A percentile compares a stretch with the other conserved stretches of the same genome.
These are phyloP conservation scores for Phortica okadai DNA, from an alignment of 2,888 invertebrate species.

Conservation along the genomic window DNA sequence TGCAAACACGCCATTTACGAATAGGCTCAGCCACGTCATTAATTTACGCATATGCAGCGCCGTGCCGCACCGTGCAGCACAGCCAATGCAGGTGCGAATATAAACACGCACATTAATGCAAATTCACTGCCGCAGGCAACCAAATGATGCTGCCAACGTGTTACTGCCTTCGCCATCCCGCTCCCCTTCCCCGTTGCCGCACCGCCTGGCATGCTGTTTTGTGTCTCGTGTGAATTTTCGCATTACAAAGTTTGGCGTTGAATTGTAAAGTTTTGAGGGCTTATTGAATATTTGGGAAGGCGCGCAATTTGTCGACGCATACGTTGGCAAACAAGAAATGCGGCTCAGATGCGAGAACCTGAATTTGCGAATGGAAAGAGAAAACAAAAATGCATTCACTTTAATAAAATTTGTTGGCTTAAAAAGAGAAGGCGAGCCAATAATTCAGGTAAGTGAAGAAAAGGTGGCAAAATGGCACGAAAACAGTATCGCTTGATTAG, in stretches of 20 bases:
- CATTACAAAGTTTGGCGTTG: not conserved
- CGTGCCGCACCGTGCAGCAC: slow-evolving; percentile 43
- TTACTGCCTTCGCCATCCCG: not conserved
- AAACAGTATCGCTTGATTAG: not conserved
- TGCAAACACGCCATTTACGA: slow-evolving; percentile 16
- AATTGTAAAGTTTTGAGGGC: not conserved
- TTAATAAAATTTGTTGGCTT: slow-evolving; percentile 13
- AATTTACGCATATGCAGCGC: slow-evolving; percentile 62
- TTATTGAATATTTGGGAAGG: not conserved
- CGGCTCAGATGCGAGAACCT: not conserved
- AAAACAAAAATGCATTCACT: not conserved
- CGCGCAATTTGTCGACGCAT: slow-evolving; percentile 1
- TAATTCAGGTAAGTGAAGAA: not conserved
- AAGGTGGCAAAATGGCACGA: not conserved
- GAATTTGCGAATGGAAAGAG: not conserved
- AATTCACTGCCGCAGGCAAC: not conserved
- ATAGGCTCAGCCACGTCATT: slow-evolving; percentile 20
- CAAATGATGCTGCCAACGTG: not conserved
- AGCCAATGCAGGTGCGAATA: not conserved
- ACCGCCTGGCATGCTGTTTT: not conserved
- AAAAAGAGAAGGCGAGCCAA: not conserved
- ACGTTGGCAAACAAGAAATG: too few species aligned
- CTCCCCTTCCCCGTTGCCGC: too few species aligned
- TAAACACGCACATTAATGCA: not conserved
- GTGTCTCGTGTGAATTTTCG: not conserved